Evolutionary conservation across 2,888 invertebrate genomes (phyloP).

Genomic region (Ditula angustiorana): DNA sequence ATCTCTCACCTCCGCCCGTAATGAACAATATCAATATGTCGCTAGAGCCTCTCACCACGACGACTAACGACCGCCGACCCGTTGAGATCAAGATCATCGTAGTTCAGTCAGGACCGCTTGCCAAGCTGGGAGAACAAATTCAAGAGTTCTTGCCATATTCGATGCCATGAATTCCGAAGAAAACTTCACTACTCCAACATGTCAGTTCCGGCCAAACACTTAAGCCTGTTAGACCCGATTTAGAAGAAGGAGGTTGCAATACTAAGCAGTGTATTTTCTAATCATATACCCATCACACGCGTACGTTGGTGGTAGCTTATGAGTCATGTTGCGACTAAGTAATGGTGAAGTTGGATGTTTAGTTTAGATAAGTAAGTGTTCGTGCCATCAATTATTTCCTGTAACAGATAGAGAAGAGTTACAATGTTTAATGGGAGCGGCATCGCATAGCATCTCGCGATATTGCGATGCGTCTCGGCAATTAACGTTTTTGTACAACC

Average conservation of each 20-base stretch:
- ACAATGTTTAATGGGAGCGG: background rate
- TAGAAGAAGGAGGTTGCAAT: no score
- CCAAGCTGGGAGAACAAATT: no score
- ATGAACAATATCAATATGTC: slow-evolving; percentile 82
- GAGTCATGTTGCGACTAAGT: background rate
- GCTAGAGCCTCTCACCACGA: slow-evolving; percentile 58
- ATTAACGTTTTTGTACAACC: slow-evolving; percentile 31
- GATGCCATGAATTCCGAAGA: no score
- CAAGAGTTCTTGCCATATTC: no score
- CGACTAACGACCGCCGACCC: slow-evolving; percentile 31
- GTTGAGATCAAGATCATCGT: slow-evolving; percentile 5
- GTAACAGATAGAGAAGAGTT: slow-evolving; percentile 1
- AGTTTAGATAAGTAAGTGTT: slow-evolving; percentile 7
- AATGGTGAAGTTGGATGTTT: background rate
- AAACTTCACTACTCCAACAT: no score
- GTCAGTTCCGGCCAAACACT: no score
- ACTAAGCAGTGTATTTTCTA: no score
- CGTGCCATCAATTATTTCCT: slow-evolving; percentile 15
- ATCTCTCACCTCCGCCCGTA: slow-evolving; percentile 81
- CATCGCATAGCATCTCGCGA: background rate
- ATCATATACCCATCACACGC: no score
- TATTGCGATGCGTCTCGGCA: slow-evolving; percentile 1
- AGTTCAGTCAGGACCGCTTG: background rate
- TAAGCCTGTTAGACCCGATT: no score
- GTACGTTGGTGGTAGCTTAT: background rate